Evolutionary conservation across 2,113 vertebrate species (phyloP).

Genomic region (Marcusenius ussheri): DNA sequence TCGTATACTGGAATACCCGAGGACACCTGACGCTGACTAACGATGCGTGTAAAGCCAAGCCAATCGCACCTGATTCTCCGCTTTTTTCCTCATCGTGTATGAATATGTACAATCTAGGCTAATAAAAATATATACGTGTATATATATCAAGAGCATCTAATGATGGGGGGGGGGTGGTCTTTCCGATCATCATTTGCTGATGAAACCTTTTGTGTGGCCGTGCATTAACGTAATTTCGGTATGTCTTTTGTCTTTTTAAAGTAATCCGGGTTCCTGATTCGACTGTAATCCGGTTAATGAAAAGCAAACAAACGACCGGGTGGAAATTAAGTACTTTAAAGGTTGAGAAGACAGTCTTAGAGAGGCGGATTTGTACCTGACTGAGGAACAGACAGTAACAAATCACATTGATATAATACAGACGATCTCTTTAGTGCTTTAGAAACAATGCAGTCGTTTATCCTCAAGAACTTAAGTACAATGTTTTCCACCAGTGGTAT

Average conservation of each 20-base stretch:
- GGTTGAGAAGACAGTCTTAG: background rate
- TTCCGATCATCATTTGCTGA: background rate
- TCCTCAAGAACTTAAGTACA: background rate
- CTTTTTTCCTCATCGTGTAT: background rate
- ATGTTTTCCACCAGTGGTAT: background rate
- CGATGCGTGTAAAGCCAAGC: background rate
- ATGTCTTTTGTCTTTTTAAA: background rate
- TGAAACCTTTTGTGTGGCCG: background rate
- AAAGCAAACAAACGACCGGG: background rate
- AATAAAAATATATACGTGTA: background rate
- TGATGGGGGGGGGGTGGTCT: background rate
- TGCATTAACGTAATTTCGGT: background rate
- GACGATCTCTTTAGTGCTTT: background rate
- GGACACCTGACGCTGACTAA: background rate
- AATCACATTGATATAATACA: background rate
- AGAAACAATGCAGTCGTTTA: background rate
- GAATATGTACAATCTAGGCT: background rate
- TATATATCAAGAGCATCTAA: background rate
- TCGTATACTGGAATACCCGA: background rate
- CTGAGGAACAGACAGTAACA: background rate
- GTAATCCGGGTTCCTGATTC: background rate
- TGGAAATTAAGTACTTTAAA: background rate
- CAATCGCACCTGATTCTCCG: background rate
- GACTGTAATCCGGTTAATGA: background rate
- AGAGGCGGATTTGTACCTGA: background rate